phyloP scores from a whole-genome alignment of 1,140 invertebrate genomes.

The Scaptodrosophila lebanonensis region DNA sequence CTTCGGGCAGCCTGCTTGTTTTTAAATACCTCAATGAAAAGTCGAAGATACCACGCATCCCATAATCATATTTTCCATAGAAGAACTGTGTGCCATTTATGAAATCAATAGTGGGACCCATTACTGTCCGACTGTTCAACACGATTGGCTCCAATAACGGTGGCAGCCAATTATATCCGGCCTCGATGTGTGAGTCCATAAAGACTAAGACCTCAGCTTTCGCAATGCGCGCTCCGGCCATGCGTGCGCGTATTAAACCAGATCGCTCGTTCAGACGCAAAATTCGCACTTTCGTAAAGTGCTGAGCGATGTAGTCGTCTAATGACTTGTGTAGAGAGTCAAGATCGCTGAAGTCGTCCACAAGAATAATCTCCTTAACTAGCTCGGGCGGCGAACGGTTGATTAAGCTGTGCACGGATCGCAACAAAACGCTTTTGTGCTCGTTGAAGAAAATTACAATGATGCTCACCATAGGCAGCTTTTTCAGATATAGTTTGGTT shows the following conservation, averaged over 20 bases:
- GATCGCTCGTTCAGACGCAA: slow-evolving; percentile 85
- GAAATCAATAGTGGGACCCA: slow-evolving; percentile 98
- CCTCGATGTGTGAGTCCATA: slow-evolving; percentile 96
- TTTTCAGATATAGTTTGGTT: slow-evolving; percentile 84
- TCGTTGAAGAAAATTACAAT: slow-evolving; percentile 97
- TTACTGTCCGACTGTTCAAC: slow-evolving; percentile 89
- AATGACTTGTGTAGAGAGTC: slow-evolving; percentile 84
- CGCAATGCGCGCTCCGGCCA: slow-evolving; percentile 90
- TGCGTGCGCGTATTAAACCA: slow-evolving; percentile 91
- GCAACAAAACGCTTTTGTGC: slow-evolving; percentile 90
- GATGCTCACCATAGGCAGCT: slow-evolving; percentile 90
- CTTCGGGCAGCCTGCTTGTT: slow-evolving; percentile 89
- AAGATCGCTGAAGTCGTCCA: slow-evolving; percentile 93
- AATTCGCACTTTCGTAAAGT: slow-evolving; percentile 85
- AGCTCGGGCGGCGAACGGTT: slow-evolving; percentile 89
- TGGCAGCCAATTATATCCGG: slow-evolving; percentile 96
- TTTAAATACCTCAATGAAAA: slow-evolving; percentile 98
- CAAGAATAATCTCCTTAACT: slow-evolving; percentile 93
- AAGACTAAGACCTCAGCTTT: slow-evolving; percentile 92
- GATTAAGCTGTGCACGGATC: slow-evolving; percentile 90
- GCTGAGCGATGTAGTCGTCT: slow-evolving; percentile 85
- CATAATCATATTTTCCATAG: slow-evolving; percentile 95
- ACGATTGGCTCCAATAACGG: slow-evolving; percentile 95
- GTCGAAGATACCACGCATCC: slow-evolving; percentile 95
- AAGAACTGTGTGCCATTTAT: slow-evolving; percentile 95